Evolutionary conservation across 2,888 invertebrate species (phyloP).

Genomic region (Antheraea yamamai): DNA sequence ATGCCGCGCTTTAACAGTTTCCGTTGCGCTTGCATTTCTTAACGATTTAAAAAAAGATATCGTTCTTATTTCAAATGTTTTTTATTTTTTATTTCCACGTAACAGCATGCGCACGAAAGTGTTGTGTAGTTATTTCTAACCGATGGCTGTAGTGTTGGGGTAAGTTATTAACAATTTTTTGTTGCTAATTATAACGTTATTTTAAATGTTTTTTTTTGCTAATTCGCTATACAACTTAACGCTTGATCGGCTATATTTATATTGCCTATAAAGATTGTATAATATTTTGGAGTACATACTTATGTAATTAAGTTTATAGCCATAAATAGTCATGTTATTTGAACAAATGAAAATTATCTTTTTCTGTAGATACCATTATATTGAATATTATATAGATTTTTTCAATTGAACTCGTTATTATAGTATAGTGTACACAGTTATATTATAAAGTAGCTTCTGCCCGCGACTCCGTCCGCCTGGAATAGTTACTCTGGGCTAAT

Average conservation of each 20-base stretch:
- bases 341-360: background rate
- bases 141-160: conserved; percentile 29
- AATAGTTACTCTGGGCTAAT: no score
- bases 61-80: conserved; percentile 22
- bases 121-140: conserved; percentile 37
- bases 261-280: background rate
- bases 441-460: no score
- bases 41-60: conserved; percentile 26
- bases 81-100: conserved; percentile 24
- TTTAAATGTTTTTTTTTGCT: background rate
- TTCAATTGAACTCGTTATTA: no score
- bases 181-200: background rate
- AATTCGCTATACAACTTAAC: background rate
- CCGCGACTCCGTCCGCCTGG: no score
- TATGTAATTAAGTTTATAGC: background rate
- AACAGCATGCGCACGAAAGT: conserved; percentile 41
- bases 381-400: no score
- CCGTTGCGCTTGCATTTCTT: conserved; percentile 25
- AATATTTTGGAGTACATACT: background rate
- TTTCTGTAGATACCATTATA: no score
- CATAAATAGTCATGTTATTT: background rate
- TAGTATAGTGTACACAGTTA: no score
- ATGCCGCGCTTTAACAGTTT: conserved; percentile 22
- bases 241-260: background rate
- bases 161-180: conserved; percentile 31